Conservation (phyloP, 2,113 vertebrate species). For the Struthidea cinerea region DNA sequence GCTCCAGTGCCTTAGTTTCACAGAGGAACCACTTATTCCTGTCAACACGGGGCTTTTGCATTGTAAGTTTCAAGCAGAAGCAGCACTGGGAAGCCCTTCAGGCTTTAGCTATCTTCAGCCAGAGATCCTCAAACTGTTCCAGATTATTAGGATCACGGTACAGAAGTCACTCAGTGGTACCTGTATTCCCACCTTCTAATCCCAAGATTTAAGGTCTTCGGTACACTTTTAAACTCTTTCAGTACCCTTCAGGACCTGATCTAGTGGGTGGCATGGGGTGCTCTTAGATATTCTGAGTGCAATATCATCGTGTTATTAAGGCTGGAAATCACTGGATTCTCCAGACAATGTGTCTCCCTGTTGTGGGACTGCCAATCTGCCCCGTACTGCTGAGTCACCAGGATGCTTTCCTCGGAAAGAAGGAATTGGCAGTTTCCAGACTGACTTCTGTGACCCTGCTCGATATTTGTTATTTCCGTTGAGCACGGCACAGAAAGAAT, state of each 20-base stretch:
- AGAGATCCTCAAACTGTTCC: background rate
- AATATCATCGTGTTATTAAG: background rate
- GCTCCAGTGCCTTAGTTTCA: background rate
- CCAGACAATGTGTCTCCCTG: background rate
- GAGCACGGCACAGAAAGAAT: background rate
- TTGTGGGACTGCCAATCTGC: background rate
- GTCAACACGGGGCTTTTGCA: accelerated
- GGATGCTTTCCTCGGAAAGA: background rate
- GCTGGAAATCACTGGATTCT: background rate
- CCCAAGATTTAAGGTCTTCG: background rate
- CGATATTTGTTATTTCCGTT: background rate
- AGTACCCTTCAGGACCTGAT: background rate
- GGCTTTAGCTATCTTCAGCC: background rate
- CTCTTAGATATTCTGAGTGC: background rate
- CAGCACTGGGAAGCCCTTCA: background rate
- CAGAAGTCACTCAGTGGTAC: accelerated
- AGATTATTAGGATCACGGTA: no score
- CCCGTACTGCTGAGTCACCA: background rate
- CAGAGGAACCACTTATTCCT: background rate
- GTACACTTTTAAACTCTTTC: background rate
- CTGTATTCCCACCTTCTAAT: background rate
- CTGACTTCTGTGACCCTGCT: background rate
- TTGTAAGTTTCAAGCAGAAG: background rate
- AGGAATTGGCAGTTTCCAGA: background rate
- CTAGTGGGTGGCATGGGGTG: background rate